Conservation (phyloP, 2,888 invertebrate genomes). For the Zygaena filipendulae region DNA sequence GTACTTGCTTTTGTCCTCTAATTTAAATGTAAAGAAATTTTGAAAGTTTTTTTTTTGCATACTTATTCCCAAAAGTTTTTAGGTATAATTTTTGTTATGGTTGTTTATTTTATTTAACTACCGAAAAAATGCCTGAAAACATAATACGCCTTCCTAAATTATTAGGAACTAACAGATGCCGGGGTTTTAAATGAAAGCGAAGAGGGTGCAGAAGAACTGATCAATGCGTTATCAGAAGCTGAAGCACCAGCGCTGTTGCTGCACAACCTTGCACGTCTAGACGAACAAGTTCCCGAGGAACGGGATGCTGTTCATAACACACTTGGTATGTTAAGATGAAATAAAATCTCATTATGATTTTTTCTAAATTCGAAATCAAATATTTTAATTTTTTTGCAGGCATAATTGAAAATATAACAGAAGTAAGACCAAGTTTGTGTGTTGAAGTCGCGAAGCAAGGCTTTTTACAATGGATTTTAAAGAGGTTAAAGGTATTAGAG, state of each 20-base stretch:
- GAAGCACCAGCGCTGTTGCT: slow-evolving; percentile 91
- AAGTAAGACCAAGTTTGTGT: slow-evolving; percentile 87
- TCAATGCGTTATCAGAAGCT: slow-evolving; percentile 88
- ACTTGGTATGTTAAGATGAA: slow-evolving; percentile 65
- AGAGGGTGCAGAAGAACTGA: slow-evolving; percentile 88
- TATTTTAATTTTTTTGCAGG: slow-evolving; percentile 54
- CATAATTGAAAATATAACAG: slow-evolving; percentile 95
- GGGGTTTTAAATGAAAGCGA: slow-evolving; percentile 95
- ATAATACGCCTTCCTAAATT: too few species aligned
- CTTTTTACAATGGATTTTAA: slow-evolving; percentile 90
- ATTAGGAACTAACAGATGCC: slow-evolving; percentile 95
- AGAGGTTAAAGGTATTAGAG: slow-evolving; percentile 82
- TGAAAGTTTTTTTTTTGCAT: too few species aligned
- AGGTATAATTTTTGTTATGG: too few species aligned
- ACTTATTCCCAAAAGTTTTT: too few species aligned
- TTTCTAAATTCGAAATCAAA: background rate
- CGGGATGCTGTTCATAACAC: slow-evolving; percentile 97
- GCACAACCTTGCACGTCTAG: slow-evolving; percentile 92
- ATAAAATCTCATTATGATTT: too few species aligned
- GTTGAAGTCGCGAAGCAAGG: slow-evolving; percentile 91
- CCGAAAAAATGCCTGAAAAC: too few species aligned
- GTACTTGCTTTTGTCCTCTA: too few species aligned
- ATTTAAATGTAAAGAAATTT: too few species aligned
- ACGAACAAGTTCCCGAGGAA: slow-evolving; percentile 94
- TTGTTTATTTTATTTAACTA: too few species aligned